Evolutionary conservation across 2,888 invertebrate genomes (phyloP).

Genomic region (Galerucella pusilla): DNA sequence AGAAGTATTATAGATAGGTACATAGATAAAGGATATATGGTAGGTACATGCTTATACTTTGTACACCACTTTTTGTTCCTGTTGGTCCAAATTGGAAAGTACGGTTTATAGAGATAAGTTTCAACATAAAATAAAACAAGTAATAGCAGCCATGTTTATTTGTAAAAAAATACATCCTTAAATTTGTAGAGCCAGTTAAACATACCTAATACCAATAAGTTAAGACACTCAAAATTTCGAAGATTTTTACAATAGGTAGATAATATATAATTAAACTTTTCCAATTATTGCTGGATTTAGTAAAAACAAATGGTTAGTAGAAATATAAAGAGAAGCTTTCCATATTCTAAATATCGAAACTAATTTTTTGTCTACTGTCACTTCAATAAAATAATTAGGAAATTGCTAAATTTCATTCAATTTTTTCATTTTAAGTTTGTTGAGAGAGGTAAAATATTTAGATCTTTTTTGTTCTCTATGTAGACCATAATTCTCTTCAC

Average conservation of each 20-base stretch:
- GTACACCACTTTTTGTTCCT: no score
- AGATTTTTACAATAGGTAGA: constrained; percentile 8
- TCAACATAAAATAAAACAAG: constrained; percentile 16
- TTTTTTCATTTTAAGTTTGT: no score
- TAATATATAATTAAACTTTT: not conserved
- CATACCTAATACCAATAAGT: constrained; percentile 15
- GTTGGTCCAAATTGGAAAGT: no score
- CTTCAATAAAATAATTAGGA: not conserved
- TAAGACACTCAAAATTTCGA: constrained; percentile 7
- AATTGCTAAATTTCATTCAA: not conserved
- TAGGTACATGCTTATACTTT: no score
- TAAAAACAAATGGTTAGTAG: not conserved
- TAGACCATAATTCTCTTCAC: no score
- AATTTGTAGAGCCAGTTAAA: constrained; percentile 27
- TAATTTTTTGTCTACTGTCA: not conserved
- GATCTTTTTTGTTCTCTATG: no score
- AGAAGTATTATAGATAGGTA: no score
- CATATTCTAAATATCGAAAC: not conserved
- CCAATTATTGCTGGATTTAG: constrained; percentile 12
- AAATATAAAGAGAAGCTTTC: not conserved
- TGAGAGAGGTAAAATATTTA: not conserved
- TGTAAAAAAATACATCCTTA: constrained; percentile 72
- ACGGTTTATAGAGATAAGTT: not conserved
- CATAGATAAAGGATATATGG: no score
- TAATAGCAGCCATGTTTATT: constrained; percentile 67